phyloP scores from a whole-genome alignment of 2,888 invertebrate species.

The Drosophila birchii region DNA sequence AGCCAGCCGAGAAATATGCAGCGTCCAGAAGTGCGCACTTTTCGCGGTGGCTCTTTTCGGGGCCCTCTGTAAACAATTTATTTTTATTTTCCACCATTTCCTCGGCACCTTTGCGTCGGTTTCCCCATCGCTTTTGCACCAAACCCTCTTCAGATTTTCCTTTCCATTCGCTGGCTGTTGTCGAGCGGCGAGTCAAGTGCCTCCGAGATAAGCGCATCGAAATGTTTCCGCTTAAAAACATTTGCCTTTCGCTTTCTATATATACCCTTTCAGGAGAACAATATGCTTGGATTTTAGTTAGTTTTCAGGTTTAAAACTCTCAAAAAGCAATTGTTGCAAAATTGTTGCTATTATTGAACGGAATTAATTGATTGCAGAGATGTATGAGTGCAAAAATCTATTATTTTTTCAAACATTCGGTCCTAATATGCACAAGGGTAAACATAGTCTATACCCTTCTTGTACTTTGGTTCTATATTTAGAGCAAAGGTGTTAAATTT shows the following conservation, averaged over 20 bases:
- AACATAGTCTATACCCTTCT: not conserved
- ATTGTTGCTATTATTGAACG: not conserved
- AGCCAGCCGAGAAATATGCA: conserved; percentile 53
- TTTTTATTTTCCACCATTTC: conserved; percentile 68
- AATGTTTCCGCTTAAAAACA: conserved; percentile 65
- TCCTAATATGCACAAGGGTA: not conserved
- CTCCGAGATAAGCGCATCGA: conserved; percentile 70
- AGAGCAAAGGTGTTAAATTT: not conserved
- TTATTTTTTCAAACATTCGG: not conserved
- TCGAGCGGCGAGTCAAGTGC: conserved; percentile 71
- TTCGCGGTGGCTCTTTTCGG: conserved; percentile 56
- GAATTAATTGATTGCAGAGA: not conserved
- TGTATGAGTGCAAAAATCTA: not conserved
- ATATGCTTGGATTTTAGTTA: not conserved
- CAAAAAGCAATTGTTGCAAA: no score
- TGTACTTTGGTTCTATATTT: not conserved
- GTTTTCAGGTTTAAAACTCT: not conserved
- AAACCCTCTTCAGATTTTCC: conserved; percentile 24
- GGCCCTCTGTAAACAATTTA: conserved; percentile 61
- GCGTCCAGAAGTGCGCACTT: conserved; percentile 65
- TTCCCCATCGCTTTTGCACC: conserved; percentile 10
- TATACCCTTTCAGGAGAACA: not conserved
- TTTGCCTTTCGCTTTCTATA: conserved; percentile 6
- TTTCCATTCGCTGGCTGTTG: conserved; percentile 34
- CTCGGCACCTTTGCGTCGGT: conserved; percentile 43